A percentile compares a stretch with the other conserved stretches of the same genome.
These are phyloP conservation scores for Virgularia gustaviana DNA, from an alignment of 92 coral and sea anemone genomes.

Conservation along the genomic window DNA sequence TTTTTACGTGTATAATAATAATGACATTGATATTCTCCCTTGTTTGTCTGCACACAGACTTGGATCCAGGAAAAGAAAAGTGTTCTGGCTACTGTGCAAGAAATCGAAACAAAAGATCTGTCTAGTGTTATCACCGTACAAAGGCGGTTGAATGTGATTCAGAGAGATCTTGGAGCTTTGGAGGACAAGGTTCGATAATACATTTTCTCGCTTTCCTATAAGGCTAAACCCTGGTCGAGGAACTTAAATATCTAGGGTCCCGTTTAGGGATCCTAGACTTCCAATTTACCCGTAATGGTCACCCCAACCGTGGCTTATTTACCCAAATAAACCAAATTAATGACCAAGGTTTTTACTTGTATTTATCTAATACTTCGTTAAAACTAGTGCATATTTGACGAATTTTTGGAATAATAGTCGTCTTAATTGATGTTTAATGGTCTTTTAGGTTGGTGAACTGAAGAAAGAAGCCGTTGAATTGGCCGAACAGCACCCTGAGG, in stretches of 20 bases:
- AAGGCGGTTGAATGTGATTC: slow-evolving; percentile 89
- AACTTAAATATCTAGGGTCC: too few relatives aligned
- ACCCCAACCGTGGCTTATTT: too few relatives aligned
- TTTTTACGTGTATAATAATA: background rate
- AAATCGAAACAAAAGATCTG: slow-evolving; percentile 85
- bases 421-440: background rate
- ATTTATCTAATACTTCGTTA: too few relatives aligned
- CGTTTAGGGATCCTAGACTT: too few relatives aligned
- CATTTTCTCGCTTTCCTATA: too few relatives aligned
- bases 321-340: too few relatives aligned
- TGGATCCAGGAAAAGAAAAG: slow-evolving; percentile 97
- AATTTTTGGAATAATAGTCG: too few relatives aligned
- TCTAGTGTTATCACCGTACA: slow-evolving; percentile 93
- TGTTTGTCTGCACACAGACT: slow-evolving; percentile 61
- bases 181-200: slow-evolving; percentile 99
- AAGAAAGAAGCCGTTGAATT: slow-evolving; percentile 75
- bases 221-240: too few relatives aligned
- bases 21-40: background rate
- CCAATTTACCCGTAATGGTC: too few relatives aligned
- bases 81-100: slow-evolving; percentile 84
- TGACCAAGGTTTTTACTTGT: too few relatives aligned
- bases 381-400: background rate
- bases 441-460: slow-evolving; percentile 69
- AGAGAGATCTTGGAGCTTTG: slow-evolving; percentile 89
- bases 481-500: slow-evolving; percentile 79